phyloP scores from a whole-genome alignment of 2,113 vertebrate species.

The Colius striatus region DNA sequence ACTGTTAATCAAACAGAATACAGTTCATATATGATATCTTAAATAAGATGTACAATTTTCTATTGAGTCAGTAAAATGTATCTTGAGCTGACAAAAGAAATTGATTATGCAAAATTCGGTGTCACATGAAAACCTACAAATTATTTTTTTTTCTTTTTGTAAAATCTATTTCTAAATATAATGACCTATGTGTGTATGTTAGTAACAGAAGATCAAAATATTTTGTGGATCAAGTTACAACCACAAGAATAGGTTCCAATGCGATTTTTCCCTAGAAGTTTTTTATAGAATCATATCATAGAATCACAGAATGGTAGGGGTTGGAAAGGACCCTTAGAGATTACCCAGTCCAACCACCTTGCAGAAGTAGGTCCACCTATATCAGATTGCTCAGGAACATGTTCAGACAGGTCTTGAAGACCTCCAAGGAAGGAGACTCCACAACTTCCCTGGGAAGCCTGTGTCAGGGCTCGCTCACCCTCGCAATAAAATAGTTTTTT shows the following conservation, averaged over 20 bases:
- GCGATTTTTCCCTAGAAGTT: background rate
- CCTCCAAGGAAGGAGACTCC: no score
- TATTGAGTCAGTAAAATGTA: background rate
- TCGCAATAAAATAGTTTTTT: no score
- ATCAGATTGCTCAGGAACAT: no score
- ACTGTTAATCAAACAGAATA: background rate
- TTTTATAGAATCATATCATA: no score
- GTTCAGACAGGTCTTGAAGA: no score
- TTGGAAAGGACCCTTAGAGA: no score
- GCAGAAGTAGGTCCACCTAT: no score
- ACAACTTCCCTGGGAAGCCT: no score
- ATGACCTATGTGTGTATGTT: background rate
- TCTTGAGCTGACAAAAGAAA: background rate
- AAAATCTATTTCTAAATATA: background rate
- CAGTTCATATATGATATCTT: background rate
- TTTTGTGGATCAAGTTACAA: background rate
- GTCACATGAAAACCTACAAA: background rate
- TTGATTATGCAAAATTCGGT: background rate
- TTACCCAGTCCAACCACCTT: no score
- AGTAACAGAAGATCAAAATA: background rate
- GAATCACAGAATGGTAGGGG: no score
- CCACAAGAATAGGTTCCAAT: background rate
- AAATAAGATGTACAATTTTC: background rate
- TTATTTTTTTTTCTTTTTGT: background rate
- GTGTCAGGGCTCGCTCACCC: no score